phyloP scores from a whole-genome alignment of 2,797 vertebrate genomes.

The Propithecus perrieri region DNA sequence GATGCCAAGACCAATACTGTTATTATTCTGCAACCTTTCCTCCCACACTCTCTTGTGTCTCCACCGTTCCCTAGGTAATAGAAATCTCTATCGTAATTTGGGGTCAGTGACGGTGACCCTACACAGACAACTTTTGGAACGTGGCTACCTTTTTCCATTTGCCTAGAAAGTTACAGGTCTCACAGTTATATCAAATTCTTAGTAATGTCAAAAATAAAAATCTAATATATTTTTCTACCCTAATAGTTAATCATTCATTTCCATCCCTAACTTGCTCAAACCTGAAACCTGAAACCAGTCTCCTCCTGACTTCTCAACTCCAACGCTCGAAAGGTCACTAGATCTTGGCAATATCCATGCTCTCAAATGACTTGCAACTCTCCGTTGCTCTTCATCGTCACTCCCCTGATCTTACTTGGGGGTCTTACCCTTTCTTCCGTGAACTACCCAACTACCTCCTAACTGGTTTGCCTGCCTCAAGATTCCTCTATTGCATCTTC shows the following conservation, averaged over 20 bases:
- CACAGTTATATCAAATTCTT: neutral
- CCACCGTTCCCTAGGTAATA: neutral
- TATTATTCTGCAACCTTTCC: neutral
- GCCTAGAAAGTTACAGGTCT: neutral
- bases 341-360: neutral
- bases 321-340: neutral
- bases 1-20: neutral
- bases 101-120: neutral
- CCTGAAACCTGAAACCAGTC: neutral
- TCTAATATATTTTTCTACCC: neutral
- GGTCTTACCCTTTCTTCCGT: neutral
- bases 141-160: neutral
- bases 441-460: neutral
- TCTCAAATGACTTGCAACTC: neutral
- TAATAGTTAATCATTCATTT: neutral
- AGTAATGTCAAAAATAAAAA: neutral
- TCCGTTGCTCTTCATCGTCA: neutral
- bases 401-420: neutral
- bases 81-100: neutral
- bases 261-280: neutral
- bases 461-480: neutral
- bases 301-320: neutral
- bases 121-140: neutral
- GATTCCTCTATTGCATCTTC: neutral
- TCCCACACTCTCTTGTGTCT: too few relatives aligned